phyloP scores from a whole-genome alignment of 2,797 vertebrate genomes.

The Babyrousa celebensis region DNA sequence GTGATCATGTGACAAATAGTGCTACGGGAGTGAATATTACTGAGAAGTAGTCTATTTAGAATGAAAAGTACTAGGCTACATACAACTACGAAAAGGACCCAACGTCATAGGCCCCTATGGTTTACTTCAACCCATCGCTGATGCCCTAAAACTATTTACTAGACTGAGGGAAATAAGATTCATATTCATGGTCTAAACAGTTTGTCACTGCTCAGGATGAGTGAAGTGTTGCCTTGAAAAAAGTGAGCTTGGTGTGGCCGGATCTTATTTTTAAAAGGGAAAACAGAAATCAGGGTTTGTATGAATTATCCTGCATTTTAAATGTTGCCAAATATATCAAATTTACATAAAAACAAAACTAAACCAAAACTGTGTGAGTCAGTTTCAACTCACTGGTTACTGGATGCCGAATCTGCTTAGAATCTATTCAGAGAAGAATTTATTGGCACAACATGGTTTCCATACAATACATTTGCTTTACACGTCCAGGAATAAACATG shows the following conservation, averaged over 20 bases:
- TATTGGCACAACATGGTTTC: neutral
- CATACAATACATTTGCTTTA: neutral
- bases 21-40: too few relatives aligned
- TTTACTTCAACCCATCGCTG: too few relatives aligned
- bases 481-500: neutral
- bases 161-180: neutral
- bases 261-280: neutral
- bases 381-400: neutral
- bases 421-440: neutral
- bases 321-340: conserved; percentile 3
- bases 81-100: too few relatives aligned
- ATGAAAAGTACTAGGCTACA: too few relatives aligned
- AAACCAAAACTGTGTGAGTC: neutral
- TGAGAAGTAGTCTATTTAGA: too few relatives aligned
- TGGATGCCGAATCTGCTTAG: neutral
- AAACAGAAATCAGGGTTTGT: neutral
- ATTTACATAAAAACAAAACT: conserved; percentile 28
- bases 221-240: neutral
- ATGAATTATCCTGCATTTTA: neutral
- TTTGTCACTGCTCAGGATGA: neutral
- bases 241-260: neutral
- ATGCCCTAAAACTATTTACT: too few relatives aligned
- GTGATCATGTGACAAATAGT: too few relatives aligned
- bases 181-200: neutral
- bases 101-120: too few relatives aligned